phyloP scores from a whole-genome alignment of 1,140 invertebrate species.

The Euwallacea fornicatus region DNA sequence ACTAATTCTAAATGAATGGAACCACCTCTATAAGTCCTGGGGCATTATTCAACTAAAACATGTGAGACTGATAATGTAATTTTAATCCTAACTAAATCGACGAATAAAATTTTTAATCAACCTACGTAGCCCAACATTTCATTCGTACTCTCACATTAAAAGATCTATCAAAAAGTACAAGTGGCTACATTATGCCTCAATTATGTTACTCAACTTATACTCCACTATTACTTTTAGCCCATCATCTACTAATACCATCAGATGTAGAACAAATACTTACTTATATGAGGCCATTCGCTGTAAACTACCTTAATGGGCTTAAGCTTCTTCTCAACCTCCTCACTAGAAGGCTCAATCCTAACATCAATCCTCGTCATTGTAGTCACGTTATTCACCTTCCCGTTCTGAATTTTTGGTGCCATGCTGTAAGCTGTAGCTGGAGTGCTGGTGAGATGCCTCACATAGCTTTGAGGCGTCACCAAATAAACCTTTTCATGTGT shows the following conservation, averaged over 20 bases:
- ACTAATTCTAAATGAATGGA: no score
- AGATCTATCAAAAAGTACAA: no score
- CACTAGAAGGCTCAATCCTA: conserved; percentile 57
- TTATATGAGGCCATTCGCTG: conserved; percentile 60
- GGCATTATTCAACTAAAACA: no score
- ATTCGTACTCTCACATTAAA: no score
- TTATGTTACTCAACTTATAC: no score
- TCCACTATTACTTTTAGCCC: no score
- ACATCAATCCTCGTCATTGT: conserved; percentile 61
- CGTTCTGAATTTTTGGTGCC: conserved; percentile 47
- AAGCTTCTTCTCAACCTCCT: conserved; percentile 50
- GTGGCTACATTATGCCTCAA: no score
- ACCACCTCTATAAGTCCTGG: no score
- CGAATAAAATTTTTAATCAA: no score
- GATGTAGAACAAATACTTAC: conserved; percentile 52
- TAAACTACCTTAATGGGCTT: conserved; percentile 51
- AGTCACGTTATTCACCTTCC: conserved; percentile 43
- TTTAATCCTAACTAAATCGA: no score
- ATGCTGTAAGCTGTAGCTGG: conserved; percentile 44
- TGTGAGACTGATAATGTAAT: no score
- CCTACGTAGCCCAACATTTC: no score
- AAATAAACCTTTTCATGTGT: conserved; percentile 78
- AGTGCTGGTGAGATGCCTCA: conserved; percentile 35
- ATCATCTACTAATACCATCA: not conserved
- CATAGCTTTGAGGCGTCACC: conserved; percentile 69